Base-by-base conservation (phyloP, 1,140 invertebrate genomes). In the Nephila pilipes region DNA sequence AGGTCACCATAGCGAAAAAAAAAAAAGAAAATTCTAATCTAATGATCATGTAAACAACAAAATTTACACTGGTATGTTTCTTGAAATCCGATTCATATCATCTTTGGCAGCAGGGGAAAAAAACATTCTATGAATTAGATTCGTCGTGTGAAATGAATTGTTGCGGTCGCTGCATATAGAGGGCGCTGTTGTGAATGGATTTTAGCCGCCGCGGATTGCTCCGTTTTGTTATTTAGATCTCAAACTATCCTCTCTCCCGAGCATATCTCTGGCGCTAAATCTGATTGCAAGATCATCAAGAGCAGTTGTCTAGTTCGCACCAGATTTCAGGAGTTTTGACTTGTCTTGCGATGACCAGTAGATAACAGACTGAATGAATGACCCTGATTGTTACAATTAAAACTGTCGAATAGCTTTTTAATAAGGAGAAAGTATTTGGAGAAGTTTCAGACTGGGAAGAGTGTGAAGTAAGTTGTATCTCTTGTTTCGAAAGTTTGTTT, bases 21-120 rank as follows among this genome's bases (percentile, higher is more conserved):
- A 46, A 46, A 10, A 1, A 46, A 46, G 22, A 55, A 55, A 54
- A 83, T 57, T 29, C 54, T 57, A 55, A 83, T 83, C 81, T 55
- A 83, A 83, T 83, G 22, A 83, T 83, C 81, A 83, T 57, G 81
- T 83, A 83, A 83, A 83, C 81, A 83, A 20, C 46, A 29, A 25
- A 83, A 83, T 83, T 57, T 83, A 83, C 22, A 57, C 81, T 18
- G 12, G 54, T 83, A 14, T 83, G 25, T 75, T 36, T 75, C n/a
- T 25, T 29, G 8, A 14, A 65, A 65, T 12, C 25, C 25, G 25
- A 75, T 75, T 36, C 69, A 32, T 75, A 75, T 75, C 69, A 75
- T 36, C 32, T 75, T 20, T 75, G 69, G 69, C 32, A 36, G 69
- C 69, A 36, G 32, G 10, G 32, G 29, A 36, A 29, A 18, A 75